A percentile compares a stretch with the other conserved stretches of the same genome.
phyloP scores from a whole-genome alignment of 2,797 vertebrate species.

The Sebastes matsubarae region DNA sequence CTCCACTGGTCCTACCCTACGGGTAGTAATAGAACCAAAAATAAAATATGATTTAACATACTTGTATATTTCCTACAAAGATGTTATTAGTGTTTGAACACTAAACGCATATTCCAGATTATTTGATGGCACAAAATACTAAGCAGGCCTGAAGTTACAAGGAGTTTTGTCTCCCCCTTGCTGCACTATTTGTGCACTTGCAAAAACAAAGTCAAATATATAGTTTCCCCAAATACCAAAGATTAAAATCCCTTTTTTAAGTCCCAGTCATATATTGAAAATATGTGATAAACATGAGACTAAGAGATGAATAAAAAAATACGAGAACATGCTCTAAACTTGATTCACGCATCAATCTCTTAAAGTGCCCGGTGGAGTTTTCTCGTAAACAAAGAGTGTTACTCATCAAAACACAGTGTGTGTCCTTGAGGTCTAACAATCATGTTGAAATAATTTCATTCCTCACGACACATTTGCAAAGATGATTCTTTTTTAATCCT shows the following conservation, averaged over 20 bases:
- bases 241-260: not conserved
- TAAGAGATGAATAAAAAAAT: not conserved
- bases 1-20: not conserved
- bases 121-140: not conserved
- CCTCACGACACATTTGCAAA: not conserved
- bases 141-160: not conserved
- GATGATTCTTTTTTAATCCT: not conserved
- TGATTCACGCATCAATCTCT: not conserved
- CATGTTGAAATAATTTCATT: not conserved
- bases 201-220: not conserved
- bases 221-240: not conserved
- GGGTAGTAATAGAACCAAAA: not conserved
- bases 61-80: not conserved
- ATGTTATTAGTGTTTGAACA: not conserved
- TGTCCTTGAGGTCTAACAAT: not conserved
- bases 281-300: not conserved
- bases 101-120: not conserved
- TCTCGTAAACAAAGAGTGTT: not conserved
- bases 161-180: conserved; percentile 53
- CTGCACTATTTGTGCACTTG: not conserved
- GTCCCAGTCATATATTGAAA: not conserved
- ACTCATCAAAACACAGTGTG: not conserved
- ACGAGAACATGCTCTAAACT: not conserved
- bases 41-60: not conserved
- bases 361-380: not conserved